A percentile compares a stretch with the other conserved stretches of the same genome.
phyloP scores from a whole-genome alignment of 2,113 vertebrate genomes.

The Lasiurus borealis region DNA sequence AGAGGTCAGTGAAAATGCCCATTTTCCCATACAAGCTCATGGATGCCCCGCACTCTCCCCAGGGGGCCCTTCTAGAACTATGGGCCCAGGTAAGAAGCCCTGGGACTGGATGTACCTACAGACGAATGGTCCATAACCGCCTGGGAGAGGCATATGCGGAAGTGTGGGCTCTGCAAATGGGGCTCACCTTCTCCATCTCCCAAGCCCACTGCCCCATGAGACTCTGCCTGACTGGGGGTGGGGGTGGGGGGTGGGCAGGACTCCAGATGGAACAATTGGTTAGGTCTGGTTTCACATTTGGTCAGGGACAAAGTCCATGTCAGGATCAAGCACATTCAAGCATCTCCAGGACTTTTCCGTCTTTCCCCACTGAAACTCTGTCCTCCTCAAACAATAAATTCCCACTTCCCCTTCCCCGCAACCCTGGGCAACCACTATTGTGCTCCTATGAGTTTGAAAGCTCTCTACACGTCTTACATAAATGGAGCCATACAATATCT shows the following conservation, averaged over 20 bases:
- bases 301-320: background rate
- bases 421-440: background rate
- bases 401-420: background rate
- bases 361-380: background rate
- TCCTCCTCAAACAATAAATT: too few relatives aligned
- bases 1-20: background rate
- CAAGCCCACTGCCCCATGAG: background rate
- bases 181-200: background rate
- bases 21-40: background rate
- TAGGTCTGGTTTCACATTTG: background rate
- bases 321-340: fast-evolving
- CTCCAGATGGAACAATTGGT: background rate
- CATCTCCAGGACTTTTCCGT: background rate
- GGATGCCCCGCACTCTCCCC: background rate
- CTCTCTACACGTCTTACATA: background rate
- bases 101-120: too few relatives aligned
- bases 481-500: background rate
- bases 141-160: background rate
- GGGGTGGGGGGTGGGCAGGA: too few relatives aligned
- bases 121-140: background rate
- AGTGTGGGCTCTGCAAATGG: background rate
- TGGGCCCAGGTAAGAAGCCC: background rate
- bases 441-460: background rate
- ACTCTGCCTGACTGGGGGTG: background rate
- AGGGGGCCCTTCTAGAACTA: background rate